A percentile compares a stretch with the other conserved stretches of the same genome.
phyloP scores from a whole-genome alignment of 2,797 vertebrate genomes.

The Avahi laniger region DNA sequence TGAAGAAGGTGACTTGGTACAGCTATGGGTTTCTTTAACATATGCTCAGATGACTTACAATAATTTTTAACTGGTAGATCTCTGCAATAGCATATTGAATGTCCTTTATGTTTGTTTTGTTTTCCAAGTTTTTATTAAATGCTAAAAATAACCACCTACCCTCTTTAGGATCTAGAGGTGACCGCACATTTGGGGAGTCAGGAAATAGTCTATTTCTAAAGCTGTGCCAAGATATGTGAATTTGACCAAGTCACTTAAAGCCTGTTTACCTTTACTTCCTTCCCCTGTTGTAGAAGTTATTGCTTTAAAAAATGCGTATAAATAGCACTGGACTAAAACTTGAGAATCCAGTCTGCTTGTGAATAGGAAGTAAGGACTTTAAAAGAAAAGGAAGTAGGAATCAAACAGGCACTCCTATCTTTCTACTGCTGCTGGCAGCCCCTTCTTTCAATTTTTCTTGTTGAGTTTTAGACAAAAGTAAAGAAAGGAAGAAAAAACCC shows the following conservation, averaged over 20 bases:
- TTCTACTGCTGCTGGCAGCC: background rate
- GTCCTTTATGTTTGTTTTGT: background rate
- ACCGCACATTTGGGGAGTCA: background rate
- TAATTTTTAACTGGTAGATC: background rate
- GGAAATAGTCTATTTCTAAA: background rate
- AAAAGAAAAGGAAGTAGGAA: background rate
- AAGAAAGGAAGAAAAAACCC: background rate
- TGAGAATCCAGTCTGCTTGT: background rate
- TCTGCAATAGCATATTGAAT: background rate
- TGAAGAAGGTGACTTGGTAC: background rate
- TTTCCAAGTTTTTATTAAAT: background rate
- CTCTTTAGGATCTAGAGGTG: background rate
- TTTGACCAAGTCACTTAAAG: background rate
- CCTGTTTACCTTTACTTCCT: conserved; percentile 18
- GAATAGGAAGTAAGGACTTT: background rate
- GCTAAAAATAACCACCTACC: background rate
- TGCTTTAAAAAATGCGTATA: background rate
- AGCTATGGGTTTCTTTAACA: background rate
- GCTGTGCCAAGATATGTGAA: background rate
- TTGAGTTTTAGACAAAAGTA: conserved; percentile 7
- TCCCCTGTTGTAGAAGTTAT: background rate
- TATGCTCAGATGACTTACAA: background rate
- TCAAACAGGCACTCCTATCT: background rate
- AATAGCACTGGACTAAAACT: background rate
- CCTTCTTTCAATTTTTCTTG: background rate